These are phyloP conservation scores for Magallana ariakensis DNA, from an alignment of 1,140 invertebrate genomes.

Conservation along the genomic window DNA sequence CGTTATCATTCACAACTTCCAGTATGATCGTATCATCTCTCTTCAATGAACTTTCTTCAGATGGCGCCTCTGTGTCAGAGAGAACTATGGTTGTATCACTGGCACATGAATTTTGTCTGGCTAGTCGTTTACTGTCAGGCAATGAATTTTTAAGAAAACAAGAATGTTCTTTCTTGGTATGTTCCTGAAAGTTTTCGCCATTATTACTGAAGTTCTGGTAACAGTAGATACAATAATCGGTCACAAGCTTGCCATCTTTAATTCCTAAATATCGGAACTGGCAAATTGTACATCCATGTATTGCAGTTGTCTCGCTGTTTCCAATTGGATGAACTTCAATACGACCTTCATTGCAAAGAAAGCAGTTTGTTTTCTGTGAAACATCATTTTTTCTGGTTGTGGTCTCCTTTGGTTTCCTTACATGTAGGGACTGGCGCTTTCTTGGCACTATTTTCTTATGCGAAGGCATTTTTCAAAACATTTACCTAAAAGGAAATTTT, in stretches of 20 bases:
- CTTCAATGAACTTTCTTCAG: neutral
- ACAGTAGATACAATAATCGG: neutral
- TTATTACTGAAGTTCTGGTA: neutral
- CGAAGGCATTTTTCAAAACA: neutral
- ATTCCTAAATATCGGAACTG: neutral
- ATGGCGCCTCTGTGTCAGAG: neutral
- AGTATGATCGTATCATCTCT: conserved; percentile 7
- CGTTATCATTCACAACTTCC: neutral
- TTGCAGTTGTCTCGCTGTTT: neutral
- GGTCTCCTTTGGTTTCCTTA: neutral
- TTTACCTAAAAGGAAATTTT: neutral
- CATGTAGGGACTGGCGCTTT: neutral
- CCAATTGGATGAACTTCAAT: neutral
- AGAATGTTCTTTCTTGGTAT: neutral
- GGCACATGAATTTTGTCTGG: neutral
- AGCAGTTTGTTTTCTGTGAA: neutral
- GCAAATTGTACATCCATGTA: neutral
- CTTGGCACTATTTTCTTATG: neutral
- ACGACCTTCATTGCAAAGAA: neutral
- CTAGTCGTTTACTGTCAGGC: neutral
- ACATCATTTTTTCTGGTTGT: neutral
- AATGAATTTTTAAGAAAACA: neutral
- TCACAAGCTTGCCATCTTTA: neutral
- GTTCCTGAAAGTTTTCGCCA: neutral
- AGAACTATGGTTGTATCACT: neutral